phyloP scores from a whole-genome alignment of 1,140 invertebrate genomes.

The Harpegnathos saltator region DNA sequence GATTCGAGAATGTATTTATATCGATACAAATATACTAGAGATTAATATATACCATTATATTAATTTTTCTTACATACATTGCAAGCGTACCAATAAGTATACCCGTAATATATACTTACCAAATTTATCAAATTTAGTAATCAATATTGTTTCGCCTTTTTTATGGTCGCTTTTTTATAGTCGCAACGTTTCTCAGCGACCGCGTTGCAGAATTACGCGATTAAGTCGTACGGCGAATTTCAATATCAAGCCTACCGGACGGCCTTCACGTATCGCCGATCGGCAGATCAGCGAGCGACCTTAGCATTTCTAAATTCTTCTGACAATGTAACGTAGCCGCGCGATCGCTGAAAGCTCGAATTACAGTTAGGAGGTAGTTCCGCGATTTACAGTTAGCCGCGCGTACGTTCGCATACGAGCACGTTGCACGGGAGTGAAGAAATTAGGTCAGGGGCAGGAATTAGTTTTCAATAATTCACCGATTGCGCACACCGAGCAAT shows the following conservation, averaged over 20 bases:
- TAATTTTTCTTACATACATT: no score
- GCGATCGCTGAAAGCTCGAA: conserved; percentile 72
- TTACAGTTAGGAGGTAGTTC: conserved; percentile 81
- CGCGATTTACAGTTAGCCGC: conserved; percentile 77
- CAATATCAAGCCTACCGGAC: background rate
- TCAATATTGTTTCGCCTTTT: no score
- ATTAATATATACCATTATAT: no score
- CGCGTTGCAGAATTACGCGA: no score
- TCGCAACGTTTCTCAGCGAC: no score
- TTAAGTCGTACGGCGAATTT: background rate
- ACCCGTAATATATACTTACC: no score
- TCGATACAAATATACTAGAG: no score
- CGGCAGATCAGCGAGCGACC: background rate
- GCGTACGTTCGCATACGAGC: conserved; percentile 1
- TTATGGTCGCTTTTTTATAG: no score
- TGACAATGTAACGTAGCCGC: conserved; percentile 44
- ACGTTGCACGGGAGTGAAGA: background rate
- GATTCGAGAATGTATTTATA: background rate
- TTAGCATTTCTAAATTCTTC: conserved; percentile 50
- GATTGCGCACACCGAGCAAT: background rate
- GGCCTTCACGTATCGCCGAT: conserved; percentile 18
- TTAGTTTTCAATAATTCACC: conserved; percentile 47
- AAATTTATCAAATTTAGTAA: no score
- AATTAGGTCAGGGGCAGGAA: conserved; percentile 62
- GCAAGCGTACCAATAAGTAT: no score